A percentile compares a stretch with the other conserved stretches of the same genome.
phyloP scores from a whole-genome alignment of 2,888 invertebrate species.

The Spodoptera exigua region DNA sequence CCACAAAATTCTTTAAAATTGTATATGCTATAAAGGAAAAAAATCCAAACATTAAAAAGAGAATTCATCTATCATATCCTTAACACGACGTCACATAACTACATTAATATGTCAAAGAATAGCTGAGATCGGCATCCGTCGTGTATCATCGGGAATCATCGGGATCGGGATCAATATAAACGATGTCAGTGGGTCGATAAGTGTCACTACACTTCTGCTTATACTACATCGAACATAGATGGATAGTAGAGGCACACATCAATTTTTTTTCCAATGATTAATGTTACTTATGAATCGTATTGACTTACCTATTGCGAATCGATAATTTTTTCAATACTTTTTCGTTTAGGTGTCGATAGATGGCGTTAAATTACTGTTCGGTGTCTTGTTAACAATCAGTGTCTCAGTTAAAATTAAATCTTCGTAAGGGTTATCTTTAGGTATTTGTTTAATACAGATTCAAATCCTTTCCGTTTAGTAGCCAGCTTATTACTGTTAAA shows the following conservation, averaged over 20 bases:
- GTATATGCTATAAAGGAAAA: not conserved
- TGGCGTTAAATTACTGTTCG: not conserved
- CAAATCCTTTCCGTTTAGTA: too few species aligned
- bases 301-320: conserved; percentile 40
- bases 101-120: conserved; percentile 27
- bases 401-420: too few species aligned
- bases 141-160: conserved; percentile 33
- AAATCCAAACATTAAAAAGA: not conserved
- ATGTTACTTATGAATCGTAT: conserved; percentile 55
- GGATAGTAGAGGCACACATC: conserved; percentile 69
- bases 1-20: not conserved
- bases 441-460: too few species aligned
- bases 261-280: conserved; percentile 68
- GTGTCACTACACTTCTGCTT: conserved; percentile 71
- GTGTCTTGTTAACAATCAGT: too few species aligned
- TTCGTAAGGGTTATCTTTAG: too few species aligned
- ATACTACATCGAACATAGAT: conserved; percentile 65
- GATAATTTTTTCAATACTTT: conserved; percentile 27
- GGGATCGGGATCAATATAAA: conserved; percentile 66
- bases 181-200: conserved; percentile 74
- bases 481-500: too few species aligned
- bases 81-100: conserved; percentile 11
- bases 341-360: not conserved
- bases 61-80: conserved; percentile 16
- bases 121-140: conserved; percentile 53